These are phyloP conservation scores for Ciconia nigra DNA, from an alignment of 2,797 vertebrate species.

Conservation along the genomic window DNA sequence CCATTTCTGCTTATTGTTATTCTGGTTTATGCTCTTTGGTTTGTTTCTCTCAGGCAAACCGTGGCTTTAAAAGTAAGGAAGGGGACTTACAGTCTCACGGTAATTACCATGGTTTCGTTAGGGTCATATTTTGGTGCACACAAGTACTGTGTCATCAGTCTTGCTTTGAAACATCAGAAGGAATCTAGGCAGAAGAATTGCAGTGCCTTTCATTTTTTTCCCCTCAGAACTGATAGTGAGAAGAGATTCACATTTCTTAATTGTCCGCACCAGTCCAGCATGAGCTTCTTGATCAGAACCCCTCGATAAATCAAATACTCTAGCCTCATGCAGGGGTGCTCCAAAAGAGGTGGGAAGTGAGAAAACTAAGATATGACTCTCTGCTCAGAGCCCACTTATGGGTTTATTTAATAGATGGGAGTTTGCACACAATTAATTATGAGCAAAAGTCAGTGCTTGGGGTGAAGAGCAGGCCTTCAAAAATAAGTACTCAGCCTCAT, in stretches of 20 bases:
- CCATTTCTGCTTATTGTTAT: not conserved
- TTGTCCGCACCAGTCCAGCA: not conserved
- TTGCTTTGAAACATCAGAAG: not conserved
- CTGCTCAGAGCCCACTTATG: not conserved
- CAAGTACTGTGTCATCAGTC: not conserved
- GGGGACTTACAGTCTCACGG: not conserved
- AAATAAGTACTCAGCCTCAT: not conserved
- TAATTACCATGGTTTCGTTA: not conserved
- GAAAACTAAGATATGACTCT: not conserved
- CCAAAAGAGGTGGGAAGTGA: not conserved
- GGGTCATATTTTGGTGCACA: not conserved
- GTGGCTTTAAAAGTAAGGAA: not conserved
- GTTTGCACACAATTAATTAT: not conserved
- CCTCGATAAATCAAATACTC: not conserved
- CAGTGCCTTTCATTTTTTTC: not conserved
- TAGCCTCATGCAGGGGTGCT: not conserved
- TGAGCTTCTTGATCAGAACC: not conserved
- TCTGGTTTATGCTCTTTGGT: not conserved
- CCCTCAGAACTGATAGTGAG: not conserved
- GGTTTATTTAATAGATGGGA: not conserved
- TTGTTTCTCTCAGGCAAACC: not conserved
- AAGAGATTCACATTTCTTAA: not conserved
- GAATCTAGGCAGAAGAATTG: not conserved
- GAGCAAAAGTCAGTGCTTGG: not conserved
- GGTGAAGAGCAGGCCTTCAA: not conserved